Conservation (phyloP, 2,113 vertebrate species). For the Ammospiza nelsoni region DNA sequence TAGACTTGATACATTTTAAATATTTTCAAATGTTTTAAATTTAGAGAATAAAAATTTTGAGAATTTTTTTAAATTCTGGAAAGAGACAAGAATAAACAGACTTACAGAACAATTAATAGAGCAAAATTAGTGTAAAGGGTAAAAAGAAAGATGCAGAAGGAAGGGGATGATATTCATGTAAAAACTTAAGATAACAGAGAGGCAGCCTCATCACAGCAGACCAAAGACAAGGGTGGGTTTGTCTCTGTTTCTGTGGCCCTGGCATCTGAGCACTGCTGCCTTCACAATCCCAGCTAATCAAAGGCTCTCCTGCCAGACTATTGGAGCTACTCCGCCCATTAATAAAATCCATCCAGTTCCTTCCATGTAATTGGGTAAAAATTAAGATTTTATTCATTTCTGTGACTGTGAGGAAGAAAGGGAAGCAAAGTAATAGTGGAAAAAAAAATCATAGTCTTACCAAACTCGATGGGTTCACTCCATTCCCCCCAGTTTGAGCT, state of each 20-base stretch:
- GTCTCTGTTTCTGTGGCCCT: neutral
- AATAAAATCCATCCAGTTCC: neutral
- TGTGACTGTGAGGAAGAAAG: neutral
- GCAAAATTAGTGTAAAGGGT: neutral
- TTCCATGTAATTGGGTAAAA: neutral
- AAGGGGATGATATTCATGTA: neutral
- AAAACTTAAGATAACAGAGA: neutral
- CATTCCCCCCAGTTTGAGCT: conserved; percentile 25
- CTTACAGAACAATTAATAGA: neutral
- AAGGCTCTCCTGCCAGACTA: neutral
- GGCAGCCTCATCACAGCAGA: neutral
- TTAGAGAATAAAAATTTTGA: neutral
- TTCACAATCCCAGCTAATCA: neutral
- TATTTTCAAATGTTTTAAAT: neutral
- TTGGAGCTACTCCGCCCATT: neutral
- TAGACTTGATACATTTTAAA: neutral
- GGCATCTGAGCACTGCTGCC: neutral
- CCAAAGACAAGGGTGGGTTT: neutral
- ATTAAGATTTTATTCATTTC: neutral
- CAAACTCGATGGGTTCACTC: conserved; percentile 51
- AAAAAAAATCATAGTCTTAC: neutral
- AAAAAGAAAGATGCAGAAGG: neutral
- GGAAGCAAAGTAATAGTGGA: neutral
- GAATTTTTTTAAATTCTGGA: neutral
- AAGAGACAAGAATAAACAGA: neutral